Percentiles rank a stretch among this genome's conserved stretches.
These are phyloP conservation scores for Sebastes variabilis DNA, from an alignment of 2,797 vertebrate genomes.

Conservation along the genomic window DNA sequence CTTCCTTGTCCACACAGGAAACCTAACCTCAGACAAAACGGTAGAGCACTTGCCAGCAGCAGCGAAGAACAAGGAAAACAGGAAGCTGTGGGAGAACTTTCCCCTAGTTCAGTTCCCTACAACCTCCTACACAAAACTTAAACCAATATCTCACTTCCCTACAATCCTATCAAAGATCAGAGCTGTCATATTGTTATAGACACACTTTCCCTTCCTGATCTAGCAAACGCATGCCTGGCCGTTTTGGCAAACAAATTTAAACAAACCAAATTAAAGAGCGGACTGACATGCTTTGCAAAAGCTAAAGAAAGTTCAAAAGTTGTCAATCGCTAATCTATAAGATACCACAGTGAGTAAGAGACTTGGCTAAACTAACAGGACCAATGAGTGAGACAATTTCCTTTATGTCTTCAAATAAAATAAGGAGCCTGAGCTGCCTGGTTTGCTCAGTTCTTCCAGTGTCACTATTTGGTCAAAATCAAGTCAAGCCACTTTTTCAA, in stretches of 20 bases:
- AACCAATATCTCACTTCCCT: background rate
- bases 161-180: background rate
- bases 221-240: background rate
- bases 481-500: background rate
- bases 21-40: conserved; percentile 41
- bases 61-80: conserved; percentile 67
- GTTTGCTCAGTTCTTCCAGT: background rate
- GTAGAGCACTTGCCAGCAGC: conserved; percentile 45
- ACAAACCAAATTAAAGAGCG: background rate
- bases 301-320: background rate
- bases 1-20: conserved; percentile 66
- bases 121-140: conserved; percentile 6
- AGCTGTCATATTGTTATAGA: background rate
- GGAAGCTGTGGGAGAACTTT: conserved; percentile 72
- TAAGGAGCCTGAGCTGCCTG: fast-evolving
- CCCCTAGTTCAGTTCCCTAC: conserved; percentile 49
- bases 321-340: background rate
- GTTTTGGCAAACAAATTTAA: background rate
- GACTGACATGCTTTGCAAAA: background rate
- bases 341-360: background rate
- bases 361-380: background rate
- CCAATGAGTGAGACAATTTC: background rate
- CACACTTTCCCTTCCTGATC: background rate
- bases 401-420: background rate
- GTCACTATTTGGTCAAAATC: background rate